These are phyloP conservation scores for Ophion costatus DNA, from an alignment of 2,888 invertebrate species.

Conservation along the genomic window DNA sequence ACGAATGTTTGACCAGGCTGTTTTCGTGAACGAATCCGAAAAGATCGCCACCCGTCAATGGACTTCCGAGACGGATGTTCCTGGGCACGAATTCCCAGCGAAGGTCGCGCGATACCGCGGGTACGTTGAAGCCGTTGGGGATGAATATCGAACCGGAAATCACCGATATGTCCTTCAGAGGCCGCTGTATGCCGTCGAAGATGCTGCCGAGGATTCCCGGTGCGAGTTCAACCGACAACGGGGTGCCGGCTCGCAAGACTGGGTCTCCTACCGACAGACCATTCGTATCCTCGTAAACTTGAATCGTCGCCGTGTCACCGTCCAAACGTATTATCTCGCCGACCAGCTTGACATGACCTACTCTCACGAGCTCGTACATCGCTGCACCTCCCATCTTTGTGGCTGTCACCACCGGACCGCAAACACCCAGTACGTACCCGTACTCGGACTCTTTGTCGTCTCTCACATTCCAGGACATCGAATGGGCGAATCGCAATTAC, in stretches of 20 bases:
- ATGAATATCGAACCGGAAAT: slow-evolving; percentile 98
- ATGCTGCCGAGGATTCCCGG: slow-evolving; percentile 99
- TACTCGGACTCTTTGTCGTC: slow-evolving; percentile 88
- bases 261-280: slow-evolving; percentile 99
- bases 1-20: slow-evolving; percentile 96
- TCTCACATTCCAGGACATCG: slow-evolving; percentile 21
- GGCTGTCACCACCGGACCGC: slow-evolving; percentile 98
- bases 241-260: slow-evolving; percentile 97
- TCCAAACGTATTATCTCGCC: slow-evolving; percentile 99
- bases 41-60: slow-evolving; percentile 98
- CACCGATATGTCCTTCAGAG: slow-evolving; percentile 96
- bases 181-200: slow-evolving; percentile 99
- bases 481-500: neutral
- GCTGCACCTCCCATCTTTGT: slow-evolving; percentile 99
- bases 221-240: slow-evolving; percentile 98
- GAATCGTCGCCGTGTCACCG: slow-evolving; percentile 99
- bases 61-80: slow-evolving; percentile 93
- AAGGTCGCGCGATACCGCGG: slow-evolving; percentile 90
- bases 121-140: slow-evolving; percentile 97
- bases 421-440: slow-evolving; percentile 97
- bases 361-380: slow-evolving; percentile 99
- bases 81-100: slow-evolving; percentile 96
- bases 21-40: slow-evolving; percentile 98
- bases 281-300: slow-evolving; percentile 96
- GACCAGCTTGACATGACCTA: slow-evolving; percentile 97